Percentiles rank a stretch among this genome's conserved stretches.
Evolutionary conservation across 2,888 invertebrate species (phyloP).

Genomic region (Fissipunctia ypsillon): DNA sequence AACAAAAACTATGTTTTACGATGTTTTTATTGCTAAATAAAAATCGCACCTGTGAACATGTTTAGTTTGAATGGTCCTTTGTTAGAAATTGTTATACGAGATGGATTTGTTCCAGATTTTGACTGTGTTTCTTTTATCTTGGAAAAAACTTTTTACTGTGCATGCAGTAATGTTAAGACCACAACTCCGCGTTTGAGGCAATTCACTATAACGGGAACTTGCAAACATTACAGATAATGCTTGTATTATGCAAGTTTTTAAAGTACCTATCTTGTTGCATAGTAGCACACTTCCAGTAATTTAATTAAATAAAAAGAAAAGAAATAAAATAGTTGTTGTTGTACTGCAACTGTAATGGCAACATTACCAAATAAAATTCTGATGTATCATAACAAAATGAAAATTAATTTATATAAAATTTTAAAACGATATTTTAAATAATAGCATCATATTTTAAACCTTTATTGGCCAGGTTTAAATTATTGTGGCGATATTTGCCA

Average conservation of each 20-base stretch:
- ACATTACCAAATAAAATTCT: no score
- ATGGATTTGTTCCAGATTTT: background rate
- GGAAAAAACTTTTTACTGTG: background rate
- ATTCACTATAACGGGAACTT: background rate
- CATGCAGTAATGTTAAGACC: background rate
- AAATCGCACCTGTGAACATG: slow-evolving; percentile 61
- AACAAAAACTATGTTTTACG: slow-evolving; percentile 52
- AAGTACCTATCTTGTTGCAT: no score
- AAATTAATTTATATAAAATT: background rate
- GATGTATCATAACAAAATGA: no score
- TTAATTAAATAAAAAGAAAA: no score
- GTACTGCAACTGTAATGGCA: no score
- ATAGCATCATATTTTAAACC: slow-evolving; percentile 25
- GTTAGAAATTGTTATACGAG: slow-evolving; percentile 17
- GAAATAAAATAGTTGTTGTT: no score
- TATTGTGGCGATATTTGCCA: slow-evolving; percentile 18
- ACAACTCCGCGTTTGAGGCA: background rate
- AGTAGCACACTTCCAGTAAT: no score
- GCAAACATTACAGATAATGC: background rate
- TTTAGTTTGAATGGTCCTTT: slow-evolving; percentile 39
- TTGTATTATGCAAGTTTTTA: no score
- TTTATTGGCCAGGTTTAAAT: slow-evolving; percentile 33
- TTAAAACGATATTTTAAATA: slow-evolving; percentile 10
- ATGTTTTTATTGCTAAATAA: slow-evolving; percentile 59
- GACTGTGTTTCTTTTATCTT: background rate